Evolutionary conservation across 2,113 vertebrate species (phyloP), one percentile per base, ranked within the genome.

Genomic region (Chinchilla lanigera): DNA sequence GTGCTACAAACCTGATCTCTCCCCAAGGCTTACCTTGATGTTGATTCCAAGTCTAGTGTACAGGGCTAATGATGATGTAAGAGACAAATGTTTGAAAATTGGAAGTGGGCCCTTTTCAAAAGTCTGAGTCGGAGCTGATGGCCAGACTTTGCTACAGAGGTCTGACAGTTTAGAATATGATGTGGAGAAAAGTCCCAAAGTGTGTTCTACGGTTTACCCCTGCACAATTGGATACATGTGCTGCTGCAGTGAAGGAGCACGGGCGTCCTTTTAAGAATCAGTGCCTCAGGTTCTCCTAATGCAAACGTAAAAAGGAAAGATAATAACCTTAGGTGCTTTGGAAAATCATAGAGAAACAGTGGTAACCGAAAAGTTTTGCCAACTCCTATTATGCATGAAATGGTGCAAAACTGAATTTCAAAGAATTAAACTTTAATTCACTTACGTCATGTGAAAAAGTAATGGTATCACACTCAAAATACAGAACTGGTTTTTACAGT

Each of bases 1-100:
- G 92, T 96, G 95, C 71, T 90, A 94, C 96, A 96, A 97, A 98
- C 84, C 71, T 75, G 97, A 98, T 97, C 97, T 98, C 95, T 97
- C 98, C 98, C 97, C 60, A 97, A 96, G 97, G 97, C 94, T 97
- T 98, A 97, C 97, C 96, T 97, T 97, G 90, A 96, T 97, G 95
- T 95, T 94, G 93, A 96, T 78, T 97, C 98, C 98, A 98, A 98
- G 96, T 96, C 94, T 90, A 94, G 95, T 86, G 81, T 58, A 94
- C 11, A 3, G 71, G 56, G 86, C 67, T 96, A 90, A 75, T 1
- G 50, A 95, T 98, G 98, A 98, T 91, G 93, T 98, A 97, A 98
- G 93, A 97, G 81, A 92, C 77, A 96, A 96, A 97, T 60, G 90
- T 92, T 96, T 97, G 82, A 95, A 98, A 94, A 73, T 22, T 96